These are phyloP conservation scores for Drosophila greeni DNA, from an alignment of 2,888 invertebrate genomes.

Conservation along the genomic window DNA sequence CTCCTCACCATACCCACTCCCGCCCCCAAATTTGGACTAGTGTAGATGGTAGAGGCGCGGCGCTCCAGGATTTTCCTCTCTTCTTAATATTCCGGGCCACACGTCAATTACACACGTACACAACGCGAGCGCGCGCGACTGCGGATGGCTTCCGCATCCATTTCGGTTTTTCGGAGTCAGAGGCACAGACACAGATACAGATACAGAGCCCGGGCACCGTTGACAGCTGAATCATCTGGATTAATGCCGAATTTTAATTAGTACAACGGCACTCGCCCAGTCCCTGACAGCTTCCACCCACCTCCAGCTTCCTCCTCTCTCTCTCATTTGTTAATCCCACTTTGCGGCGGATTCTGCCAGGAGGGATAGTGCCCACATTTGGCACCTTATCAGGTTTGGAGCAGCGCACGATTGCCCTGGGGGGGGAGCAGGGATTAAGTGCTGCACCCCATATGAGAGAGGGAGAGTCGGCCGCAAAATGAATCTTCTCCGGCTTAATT, in stretches of 20 bases:
- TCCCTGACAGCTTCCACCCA: conserved; percentile 9
- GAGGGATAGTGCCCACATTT: conserved; percentile 68
- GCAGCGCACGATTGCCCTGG: conserved; percentile 54
- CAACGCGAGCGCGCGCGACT: conserved; percentile 31
- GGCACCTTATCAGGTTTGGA: conserved; percentile 63
- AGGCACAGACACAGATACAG: conserved; percentile 5
- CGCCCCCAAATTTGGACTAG: conserved; percentile 1
- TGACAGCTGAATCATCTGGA: conserved; percentile 75
- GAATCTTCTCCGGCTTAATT: conserved; percentile 33
- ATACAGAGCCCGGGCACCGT: conserved; percentile 29
- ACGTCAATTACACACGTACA: conserved; percentile 69
- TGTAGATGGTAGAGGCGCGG: conserved; percentile 16
- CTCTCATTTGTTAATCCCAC: conserved; percentile 41
- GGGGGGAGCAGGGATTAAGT: conserved; percentile 16
- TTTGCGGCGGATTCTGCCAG: conserved; percentile 15
- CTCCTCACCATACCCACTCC: conserved; percentile 4
- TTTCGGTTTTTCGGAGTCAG: conserved; percentile 17
- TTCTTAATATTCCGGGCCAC: conserved; percentile 68
- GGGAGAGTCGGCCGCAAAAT: conserved; percentile 44
- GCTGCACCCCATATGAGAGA: conserved; percentile 17
- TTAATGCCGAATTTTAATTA: conserved; percentile 76
- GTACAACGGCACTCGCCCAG: conserved; percentile 54
- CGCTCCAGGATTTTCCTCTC: conserved; percentile 46
- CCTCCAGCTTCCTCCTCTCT: background rate
- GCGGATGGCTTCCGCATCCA: conserved; percentile 40